Percentiles rank a stretch among this genome's conserved stretches.
Evolutionary conservation across 2,797 vertebrate genomes (phyloP).

Genomic region (Ceryle rudis): DNA sequence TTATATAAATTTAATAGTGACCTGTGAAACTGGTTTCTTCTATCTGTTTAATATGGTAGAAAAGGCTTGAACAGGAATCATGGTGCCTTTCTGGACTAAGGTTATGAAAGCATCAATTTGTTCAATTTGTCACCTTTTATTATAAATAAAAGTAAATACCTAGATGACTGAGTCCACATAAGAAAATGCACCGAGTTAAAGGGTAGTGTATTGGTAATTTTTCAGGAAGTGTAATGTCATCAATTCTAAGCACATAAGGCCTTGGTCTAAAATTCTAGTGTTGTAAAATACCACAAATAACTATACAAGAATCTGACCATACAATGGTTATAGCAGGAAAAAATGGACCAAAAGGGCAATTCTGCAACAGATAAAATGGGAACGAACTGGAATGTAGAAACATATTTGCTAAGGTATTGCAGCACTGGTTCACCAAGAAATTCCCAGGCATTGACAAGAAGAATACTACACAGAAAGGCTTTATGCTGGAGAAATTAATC

Average conservation of each 20-base stretch:
- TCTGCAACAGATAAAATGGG: background rate
- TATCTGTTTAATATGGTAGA: background rate
- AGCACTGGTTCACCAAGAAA: background rate
- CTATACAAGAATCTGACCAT: background rate
- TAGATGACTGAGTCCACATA: background rate
- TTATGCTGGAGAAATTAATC: background rate
- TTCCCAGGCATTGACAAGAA: background rate
- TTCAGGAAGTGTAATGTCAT: background rate
- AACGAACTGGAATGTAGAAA: background rate
- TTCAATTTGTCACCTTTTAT: background rate
- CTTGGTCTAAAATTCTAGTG: background rate
- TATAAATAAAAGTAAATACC: background rate
- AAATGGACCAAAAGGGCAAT: background rate
- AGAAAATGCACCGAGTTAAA: background rate
- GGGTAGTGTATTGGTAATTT: accelerated
- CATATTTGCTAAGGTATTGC: background rate
- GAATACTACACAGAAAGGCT: background rate
- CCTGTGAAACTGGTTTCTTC: background rate
- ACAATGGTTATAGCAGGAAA: background rate
- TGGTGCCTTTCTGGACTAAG: background rate
- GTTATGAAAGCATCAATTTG: background rate
- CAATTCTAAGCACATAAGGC: background rate
- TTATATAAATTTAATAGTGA: background rate
- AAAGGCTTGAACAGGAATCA: background rate
- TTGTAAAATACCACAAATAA: background rate